Evolutionary conservation across 2,113 vertebrate genomes (phyloP), one percentile per base, ranked within the genome.

Genomic region (Lathamus discolor): DNA sequence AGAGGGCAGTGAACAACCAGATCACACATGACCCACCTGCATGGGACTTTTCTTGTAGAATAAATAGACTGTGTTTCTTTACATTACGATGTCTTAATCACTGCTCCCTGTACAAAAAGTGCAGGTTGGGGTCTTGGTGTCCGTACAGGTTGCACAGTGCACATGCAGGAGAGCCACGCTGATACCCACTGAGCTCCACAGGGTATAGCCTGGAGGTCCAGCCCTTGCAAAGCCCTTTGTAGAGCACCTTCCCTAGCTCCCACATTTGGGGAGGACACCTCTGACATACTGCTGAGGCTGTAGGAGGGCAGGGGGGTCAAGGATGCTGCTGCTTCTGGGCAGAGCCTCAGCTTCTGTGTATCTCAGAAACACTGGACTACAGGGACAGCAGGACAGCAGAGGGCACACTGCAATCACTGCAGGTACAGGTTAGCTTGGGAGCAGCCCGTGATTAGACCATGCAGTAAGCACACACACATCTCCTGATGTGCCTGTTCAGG

Each of bases 401-500:
- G 95, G 93, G 92, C 92, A 96, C 86, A 92, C 76, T 96, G 87
- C 73, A 86, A 78, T 86, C 80, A 6, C 83, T 37, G 82, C 82
- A 85, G 55, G 29, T 88, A n/a, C 0, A 0, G 24, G 33, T 18
- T 66, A 55, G 20, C 75, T 55, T 1, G 0, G 12, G 39, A 75
- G 31, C 37, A 86, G 68, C 46, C 44, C 0, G 1, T 33, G 31
- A 15, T 61, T 24, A 79, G 72, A 48, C 11, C 72, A 43, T 16
- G 13, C 11, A 9, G n/a, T 1, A 13, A 83, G 20, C 37, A 55
- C 46, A 80, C 20, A 44, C 11, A 37, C 25, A 35, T 48, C 33
- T 74, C 76, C 64, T 44, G 64, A 35, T 22, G 19, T 6, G 49
- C 15, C 48, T 24, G 13, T n/a, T 48, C 39, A 29, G 70, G 41